phyloP scores from a whole-genome alignment of 2,113 vertebrate species.

The Balaenoptera acutorostrata region DNA sequence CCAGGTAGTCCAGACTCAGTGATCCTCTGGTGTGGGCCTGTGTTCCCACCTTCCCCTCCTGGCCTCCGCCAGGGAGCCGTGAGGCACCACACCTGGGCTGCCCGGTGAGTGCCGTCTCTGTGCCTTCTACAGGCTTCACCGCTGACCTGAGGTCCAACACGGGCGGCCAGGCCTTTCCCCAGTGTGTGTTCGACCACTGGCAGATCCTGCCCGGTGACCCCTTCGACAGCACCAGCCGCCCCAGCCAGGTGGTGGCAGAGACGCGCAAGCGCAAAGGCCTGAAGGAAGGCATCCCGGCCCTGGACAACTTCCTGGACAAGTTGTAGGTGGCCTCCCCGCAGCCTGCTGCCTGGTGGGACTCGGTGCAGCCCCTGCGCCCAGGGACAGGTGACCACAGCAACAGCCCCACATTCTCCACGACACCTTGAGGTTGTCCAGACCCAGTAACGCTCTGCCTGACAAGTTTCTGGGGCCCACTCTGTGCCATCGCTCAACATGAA shows the following conservation, averaged over 20 bases:
- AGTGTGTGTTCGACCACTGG: conserved; percentile 98
- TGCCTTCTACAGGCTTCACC: conserved; percentile 86
- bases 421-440: conserved; percentile 69
- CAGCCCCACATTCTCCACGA: conserved; percentile 50
- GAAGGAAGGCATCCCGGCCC: conserved; percentile 91
- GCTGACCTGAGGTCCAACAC: conserved; percentile 95
- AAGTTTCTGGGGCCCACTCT: conserved; percentile 48
- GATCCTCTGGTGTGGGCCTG: neutral
- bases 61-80: fast-evolving
- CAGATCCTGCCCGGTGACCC: conserved; percentile 93
- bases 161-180: conserved; percentile 94
- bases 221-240: conserved; percentile 82
- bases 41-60: fast-evolving
- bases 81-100: neutral
- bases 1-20: fast-evolving
- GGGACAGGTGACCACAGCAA: neutral
- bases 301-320: conserved; percentile 98
- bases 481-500: conserved; percentile 70
- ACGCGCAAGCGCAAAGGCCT: conserved; percentile 95
- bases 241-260: conserved; percentile 85
- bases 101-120: fast-evolving
- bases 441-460: conserved; percentile 40
- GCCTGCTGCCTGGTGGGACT: conserved; percentile 20
- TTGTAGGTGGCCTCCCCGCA: conserved; percentile 77
- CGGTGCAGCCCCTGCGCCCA: neutral